These are phyloP conservation scores for Brachymystax lenok DNA, from an alignment of 2,797 vertebrate genomes.

Conservation along the genomic window DNA sequence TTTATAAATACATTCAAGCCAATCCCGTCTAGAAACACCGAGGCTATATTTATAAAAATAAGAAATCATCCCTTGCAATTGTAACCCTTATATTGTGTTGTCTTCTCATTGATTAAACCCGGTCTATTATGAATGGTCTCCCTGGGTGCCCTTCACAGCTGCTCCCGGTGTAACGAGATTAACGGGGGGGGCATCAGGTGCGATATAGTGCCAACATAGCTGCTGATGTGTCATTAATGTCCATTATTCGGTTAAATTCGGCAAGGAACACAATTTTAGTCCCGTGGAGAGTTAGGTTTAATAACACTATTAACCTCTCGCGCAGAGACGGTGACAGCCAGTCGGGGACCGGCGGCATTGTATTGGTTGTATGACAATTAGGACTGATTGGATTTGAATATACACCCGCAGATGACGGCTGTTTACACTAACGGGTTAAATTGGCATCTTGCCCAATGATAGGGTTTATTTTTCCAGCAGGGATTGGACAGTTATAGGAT, in stretches of 20 bases:
- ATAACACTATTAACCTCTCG: constrained; percentile 40
- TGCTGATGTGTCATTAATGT: constrained; percentile 29
- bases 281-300: constrained; percentile 14
- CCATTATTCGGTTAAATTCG: constrained; percentile 24
- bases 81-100: background rate
- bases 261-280: constrained; percentile 20
- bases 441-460: constrained; percentile 38
- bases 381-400: constrained; percentile 56
- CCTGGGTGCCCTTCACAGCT: constrained; percentile 23
- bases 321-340: constrained; percentile 47
- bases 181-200: constrained; percentile 54
- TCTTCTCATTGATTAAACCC: background rate
- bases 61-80: background rate
- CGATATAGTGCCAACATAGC: constrained; percentile 26
- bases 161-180: constrained; percentile 31
- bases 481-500: constrained; percentile 17
- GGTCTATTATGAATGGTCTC: background rate
- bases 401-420: constrained; percentile 50
- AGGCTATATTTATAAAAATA: background rate
- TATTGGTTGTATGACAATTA: constrained; percentile 56
- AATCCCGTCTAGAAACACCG: background rate
- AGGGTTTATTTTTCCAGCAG: constrained; percentile 25
- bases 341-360: constrained; percentile 27
- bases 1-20: background rate
- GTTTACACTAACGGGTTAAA: constrained; percentile 45